These are phyloP conservation scores for Phenacoccus solenopsis DNA, from an alignment of 1,140 invertebrate species.

Conservation along the genomic window DNA sequence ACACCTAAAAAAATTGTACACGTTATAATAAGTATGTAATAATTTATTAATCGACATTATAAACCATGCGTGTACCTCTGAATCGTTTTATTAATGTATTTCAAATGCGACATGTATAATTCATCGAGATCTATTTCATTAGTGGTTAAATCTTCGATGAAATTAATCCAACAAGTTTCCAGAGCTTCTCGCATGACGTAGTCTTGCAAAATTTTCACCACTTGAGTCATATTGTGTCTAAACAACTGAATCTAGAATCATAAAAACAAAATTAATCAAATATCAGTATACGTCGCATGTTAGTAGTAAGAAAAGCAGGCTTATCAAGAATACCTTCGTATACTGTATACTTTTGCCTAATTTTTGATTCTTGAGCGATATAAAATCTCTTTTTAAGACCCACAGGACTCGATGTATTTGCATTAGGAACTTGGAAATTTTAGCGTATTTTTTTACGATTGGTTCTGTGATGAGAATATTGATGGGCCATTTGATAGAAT, in stretches of 20 bases:
- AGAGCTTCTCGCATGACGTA: neutral
- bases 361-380: neutral
- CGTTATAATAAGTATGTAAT: neutral
- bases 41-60: neutral
- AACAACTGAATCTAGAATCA: neutral
- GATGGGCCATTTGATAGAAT: neutral
- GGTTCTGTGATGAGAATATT: slow-evolving; percentile 3
- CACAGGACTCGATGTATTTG: neutral
- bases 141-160: neutral
- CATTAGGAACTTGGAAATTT: neutral
- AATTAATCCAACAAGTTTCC: neutral
- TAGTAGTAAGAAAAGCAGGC: too few relatives aligned
- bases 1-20: neutral
- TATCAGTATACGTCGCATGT: too few relatives aligned
- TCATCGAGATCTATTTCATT: neutral
- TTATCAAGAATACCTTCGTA: neutral
- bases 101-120: slow-evolving; percentile 8
- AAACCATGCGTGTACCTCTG: neutral
- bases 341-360: neutral
- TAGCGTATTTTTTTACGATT: neutral
- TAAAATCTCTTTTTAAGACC: neutral
- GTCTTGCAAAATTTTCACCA: neutral
- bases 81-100: neutral
- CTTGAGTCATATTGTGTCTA: neutral
- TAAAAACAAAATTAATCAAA: too few relatives aligned